Base-by-base conservation (phyloP, 2,113 vertebrate genomes). In the Brienomyrus brachyistius region DNA sequence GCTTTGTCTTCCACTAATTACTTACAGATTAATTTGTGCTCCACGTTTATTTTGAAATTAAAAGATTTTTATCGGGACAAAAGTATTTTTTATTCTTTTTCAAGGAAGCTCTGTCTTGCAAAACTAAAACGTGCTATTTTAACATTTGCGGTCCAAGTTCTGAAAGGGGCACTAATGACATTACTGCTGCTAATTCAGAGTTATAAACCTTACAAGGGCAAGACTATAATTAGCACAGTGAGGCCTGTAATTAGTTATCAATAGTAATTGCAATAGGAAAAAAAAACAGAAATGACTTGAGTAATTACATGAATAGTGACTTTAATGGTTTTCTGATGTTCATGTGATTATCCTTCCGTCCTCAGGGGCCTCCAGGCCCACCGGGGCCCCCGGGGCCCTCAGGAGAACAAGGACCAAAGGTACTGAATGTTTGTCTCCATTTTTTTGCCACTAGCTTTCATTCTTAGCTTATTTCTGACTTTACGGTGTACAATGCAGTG, bases 321-420 rank as follows among this genome's bases (percentile, higher is more conserved):
- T 31, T 5, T 77, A 47, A 31, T 86, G 84, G n/a, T 23, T 31
- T 27, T 13, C 8, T 51, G 48, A 50, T 87, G 50, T 40, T 51
- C 23, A 15, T 51, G 47, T 86, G 45, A 51, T 48, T 86, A 15
- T 54, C 21, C 1, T 4, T 89, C 51, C n/a, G 17, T 54, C 1
- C 48, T 51, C 88, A 89, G 88, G 85, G 85, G 11, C 85, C 51
- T 23, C 85, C 85, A 45, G 88, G 88, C 0, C 88, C 88, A 4
- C 48, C 70, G 2, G 88, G 88, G 0, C 74, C 88, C 19, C 48
- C 70, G 2, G 88, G 88, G 0, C 74, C 88, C 19, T 50, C 74
- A 6, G 88, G 88, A 56, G 70, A 89, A 43, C 70, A 51, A 83
- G 88, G 88, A 43, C 74, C 88, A 54, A 89, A 89, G 88, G 88